Conservation (phyloP, 2,113 vertebrate species). For the Rhinopomastus cyanomelas region DNA sequence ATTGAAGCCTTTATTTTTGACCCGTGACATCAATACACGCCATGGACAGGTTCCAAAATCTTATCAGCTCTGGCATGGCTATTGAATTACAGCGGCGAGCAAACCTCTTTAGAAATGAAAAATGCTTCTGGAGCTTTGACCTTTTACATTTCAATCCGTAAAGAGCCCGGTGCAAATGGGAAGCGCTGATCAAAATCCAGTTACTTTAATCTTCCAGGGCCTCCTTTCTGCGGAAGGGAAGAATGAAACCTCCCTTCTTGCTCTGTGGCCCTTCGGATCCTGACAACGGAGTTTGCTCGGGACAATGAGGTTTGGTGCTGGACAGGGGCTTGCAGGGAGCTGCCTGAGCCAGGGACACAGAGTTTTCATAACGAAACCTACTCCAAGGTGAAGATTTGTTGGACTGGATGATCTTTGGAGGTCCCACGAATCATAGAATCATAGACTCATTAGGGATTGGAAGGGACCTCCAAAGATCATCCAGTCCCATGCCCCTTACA, state of each 20-base stretch:
- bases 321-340: too few relatives aligned
- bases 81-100: constrained; percentile 74
- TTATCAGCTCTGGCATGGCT: constrained; percentile 72
- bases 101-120: constrained; percentile 76
- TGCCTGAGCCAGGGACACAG: neutral
- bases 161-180: constrained; percentile 69
- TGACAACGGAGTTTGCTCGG: neutral
- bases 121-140: constrained; percentile 74
- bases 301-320: neutral
- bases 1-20: constrained; percentile 75
- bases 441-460: too few relatives aligned
- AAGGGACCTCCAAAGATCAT: too few relatives aligned
- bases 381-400: neutral
- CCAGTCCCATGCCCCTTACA: too few relatives aligned
- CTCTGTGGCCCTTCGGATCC: constrained; percentile 4
- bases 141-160: constrained; percentile 75
- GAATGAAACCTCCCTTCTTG: constrained; percentile 44
- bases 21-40: constrained; percentile 75
- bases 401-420: too few relatives aligned
- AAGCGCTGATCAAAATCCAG: constrained; percentile 73
- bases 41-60: constrained; percentile 74
- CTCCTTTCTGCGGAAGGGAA: constrained; percentile 59
- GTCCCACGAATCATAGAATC: too few relatives aligned
- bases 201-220: constrained; percentile 65
- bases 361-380: neutral